Evolutionary conservation across 2,113 vertebrate genomes (phyloP), one percentile per base, ranked within the genome.

Genomic region (Marmota monax): DNA sequence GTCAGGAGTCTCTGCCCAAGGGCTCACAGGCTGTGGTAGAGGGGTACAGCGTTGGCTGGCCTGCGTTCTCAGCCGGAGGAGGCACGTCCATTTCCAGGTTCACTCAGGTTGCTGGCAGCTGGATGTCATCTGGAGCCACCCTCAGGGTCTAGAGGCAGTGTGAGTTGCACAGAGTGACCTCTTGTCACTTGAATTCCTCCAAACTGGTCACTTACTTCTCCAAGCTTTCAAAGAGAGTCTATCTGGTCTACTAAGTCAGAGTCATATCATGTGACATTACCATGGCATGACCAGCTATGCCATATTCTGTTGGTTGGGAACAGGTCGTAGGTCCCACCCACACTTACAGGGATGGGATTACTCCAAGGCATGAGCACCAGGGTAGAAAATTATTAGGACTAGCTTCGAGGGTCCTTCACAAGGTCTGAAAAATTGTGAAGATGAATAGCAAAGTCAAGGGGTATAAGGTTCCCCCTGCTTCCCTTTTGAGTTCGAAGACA

Each of bases 41-140:
- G 37, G 69, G 22, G 2, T 16, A 3, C 4, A 22, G 45, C 65
- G 9, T 32, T 83, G 48, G 6, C 27, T 4, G 37, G 74, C 37
- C 37, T 78, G 37, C 48, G 13, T 69, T 94, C 80, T 92, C 23
- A 83, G 77, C 61, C 37, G 80, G 45, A 92, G 29, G 56, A 94
- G 10, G 29, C 9, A 25, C 14, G 4, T 45, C 20, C n/a, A 5
- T 17, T 12, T 92, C 48, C 20, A 65, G 8, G n/a, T 51, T 58
- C 65, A 23, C 39, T 39, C n/a, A 23, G 53, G 27, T n/a, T 48
- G 48, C 16, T 39, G 22, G 79, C 37, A 65, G 10, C 16, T 29
- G 27, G n/a, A 17, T 82, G 69, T 45, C 51, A 65, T 29, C 32
- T 65, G 23, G 53, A 20, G 32, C 34, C 32, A 51, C 18, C 39